Percentiles rank a stretch among this genome's conserved stretches.
Evolutionary conservation across 1,140 invertebrate species (phyloP).

Genomic region (Caerostris darwini): DNA sequence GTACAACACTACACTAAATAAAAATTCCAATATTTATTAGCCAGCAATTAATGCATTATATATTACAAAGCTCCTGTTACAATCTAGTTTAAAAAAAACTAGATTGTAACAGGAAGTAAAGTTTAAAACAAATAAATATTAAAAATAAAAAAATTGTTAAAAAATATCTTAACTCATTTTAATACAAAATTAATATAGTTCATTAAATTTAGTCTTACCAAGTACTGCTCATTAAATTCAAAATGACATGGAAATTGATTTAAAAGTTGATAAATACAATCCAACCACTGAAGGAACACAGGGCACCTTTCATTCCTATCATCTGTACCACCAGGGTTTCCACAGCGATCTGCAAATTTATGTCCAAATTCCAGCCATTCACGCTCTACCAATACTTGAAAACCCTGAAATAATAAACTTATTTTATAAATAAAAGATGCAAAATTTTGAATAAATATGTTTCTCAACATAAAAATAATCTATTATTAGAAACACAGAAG

Average conservation of each 20-base stretch:
- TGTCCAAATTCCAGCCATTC: slow-evolving; percentile 99
- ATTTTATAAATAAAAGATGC: background rate
- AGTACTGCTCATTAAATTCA: slow-evolving; percentile 95
- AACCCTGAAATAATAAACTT: slow-evolving; percentile 86
- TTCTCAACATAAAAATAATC: no score
- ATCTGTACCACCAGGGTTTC: slow-evolving; percentile 90
- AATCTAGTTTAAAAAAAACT: background rate
- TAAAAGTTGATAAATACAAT: slow-evolving; percentile 96
- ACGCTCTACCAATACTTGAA: slow-evolving; percentile 93
- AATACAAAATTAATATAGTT: no score
- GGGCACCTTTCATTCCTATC: slow-evolving; percentile 96
- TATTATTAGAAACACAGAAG: no score
- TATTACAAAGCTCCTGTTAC: no score
- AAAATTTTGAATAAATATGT: background rate
- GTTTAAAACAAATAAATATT: background rate
- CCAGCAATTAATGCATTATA: no score
- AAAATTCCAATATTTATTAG: no score
- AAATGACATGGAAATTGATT: slow-evolving; percentile 95
- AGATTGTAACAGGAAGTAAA: background rate
- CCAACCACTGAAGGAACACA: slow-evolving; percentile 98
- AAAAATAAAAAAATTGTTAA: background rate
- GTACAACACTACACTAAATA: no score
- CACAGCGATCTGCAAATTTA: slow-evolving; percentile 97
- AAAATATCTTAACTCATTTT: background rate
- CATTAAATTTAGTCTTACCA: slow-evolving; percentile 86